Conservation (phyloP, 2,113 vertebrate species). For the Panthera uncia region DNA sequence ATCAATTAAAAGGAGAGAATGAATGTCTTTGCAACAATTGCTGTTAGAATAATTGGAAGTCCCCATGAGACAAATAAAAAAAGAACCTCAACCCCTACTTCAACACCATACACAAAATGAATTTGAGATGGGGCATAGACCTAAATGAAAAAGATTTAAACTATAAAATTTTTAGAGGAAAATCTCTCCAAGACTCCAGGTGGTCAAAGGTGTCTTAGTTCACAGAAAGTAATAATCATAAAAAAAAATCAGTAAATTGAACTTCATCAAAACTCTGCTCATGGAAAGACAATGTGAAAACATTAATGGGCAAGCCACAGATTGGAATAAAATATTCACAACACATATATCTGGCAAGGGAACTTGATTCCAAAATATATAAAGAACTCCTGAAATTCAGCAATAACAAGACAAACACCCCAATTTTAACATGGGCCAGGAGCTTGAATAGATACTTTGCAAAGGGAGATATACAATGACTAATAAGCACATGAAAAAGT, state of each 20-base stretch:
- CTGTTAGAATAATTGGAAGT: not conserved
- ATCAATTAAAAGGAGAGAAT: not conserved
- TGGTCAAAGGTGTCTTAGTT: not conserved
- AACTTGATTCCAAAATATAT: not conserved
- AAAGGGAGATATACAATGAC: not conserved
- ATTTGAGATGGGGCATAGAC: not conserved
- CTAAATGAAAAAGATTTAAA: not conserved
- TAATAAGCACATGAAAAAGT: not conserved
- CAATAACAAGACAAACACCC: not conserved
- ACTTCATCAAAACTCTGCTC: not conserved
- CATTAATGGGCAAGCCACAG: not conserved
- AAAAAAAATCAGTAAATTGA: not conserved
- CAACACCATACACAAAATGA: not conserved
- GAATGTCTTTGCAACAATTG: not conserved
- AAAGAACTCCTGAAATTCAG: constrained; percentile 4
- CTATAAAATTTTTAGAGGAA: not conserved
- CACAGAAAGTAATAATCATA: not conserved
- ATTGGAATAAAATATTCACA: not conserved
- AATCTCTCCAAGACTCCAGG: not conserved
- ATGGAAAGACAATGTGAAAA: not conserved
- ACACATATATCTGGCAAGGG: not conserved
- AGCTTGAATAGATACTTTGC: not conserved
- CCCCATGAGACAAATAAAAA: not conserved
- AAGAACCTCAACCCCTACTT: not conserved
- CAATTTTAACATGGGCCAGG: not conserved